Conservation (phyloP, 2,888 invertebrate genomes). For the Drosophila fungiperda region DNA sequence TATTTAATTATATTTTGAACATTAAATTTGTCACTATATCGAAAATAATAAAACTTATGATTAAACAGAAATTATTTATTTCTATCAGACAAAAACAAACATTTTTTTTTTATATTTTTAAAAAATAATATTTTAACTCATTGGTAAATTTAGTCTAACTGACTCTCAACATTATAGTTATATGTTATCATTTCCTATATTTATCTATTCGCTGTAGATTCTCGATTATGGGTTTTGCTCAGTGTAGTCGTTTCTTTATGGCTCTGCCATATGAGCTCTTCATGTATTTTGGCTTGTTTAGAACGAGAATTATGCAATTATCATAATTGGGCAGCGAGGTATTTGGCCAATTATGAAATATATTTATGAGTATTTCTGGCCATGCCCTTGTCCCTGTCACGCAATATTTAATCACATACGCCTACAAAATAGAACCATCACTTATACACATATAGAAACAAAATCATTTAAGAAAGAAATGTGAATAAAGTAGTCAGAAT, state of each 20-base stretch:
- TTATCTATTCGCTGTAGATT: background rate
- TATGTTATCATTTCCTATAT: background rate
- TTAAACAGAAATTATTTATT: background rate
- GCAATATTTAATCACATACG: conserved; percentile 58
- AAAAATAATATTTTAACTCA: background rate
- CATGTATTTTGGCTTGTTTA: conserved; percentile 72
- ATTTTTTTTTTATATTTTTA: background rate
- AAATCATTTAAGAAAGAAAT: conserved; percentile 23
- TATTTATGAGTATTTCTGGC: conserved; percentile 58
- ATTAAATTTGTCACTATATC: background rate
- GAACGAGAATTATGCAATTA: conserved; percentile 78
- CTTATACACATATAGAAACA: background rate
- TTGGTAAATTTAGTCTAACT: background rate
- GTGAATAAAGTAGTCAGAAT: conserved; percentile 47
- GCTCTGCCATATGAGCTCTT: conserved; percentile 63
- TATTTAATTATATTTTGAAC: background rate
- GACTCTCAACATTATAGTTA: background rate
- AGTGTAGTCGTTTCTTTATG: conserved; percentile 54
- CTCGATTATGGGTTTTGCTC: conserved; percentile 13
- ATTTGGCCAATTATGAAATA: conserved; percentile 77
- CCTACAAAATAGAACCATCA: conserved; percentile 29
- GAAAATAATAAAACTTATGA: background rate
- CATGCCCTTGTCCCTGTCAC: conserved; percentile 46
- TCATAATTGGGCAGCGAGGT: conserved; percentile 72
- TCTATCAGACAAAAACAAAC: background rate